These are phyloP conservation scores for Slavum lentiscoides DNA, from an alignment of 2,888 invertebrate genomes.

Conservation along the genomic window DNA sequence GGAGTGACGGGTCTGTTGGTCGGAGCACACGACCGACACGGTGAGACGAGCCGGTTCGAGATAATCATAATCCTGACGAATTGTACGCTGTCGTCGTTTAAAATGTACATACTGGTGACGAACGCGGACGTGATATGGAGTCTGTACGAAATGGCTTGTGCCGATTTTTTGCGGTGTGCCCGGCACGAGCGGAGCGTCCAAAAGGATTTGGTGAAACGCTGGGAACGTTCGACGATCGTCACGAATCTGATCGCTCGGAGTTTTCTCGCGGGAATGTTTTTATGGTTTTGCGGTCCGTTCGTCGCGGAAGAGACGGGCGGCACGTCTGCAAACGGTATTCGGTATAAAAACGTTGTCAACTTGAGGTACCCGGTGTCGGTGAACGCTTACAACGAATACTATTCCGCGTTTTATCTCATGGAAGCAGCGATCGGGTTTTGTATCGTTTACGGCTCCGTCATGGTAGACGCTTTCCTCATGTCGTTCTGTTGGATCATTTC, in stretches of 20 bases:
- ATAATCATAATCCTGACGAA: slow-evolving; percentile 2
- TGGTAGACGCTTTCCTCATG: slow-evolving; percentile 20
- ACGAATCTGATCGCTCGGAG: not conserved
- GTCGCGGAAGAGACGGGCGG: not conserved
- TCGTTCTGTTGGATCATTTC: slow-evolving; percentile 30
- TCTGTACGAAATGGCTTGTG: not conserved
- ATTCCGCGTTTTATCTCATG: not conserved
- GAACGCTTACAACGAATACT: not conserved
- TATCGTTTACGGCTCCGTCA: slow-evolving; percentile 22
- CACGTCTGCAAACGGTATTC: not conserved
- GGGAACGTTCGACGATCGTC: not conserved
- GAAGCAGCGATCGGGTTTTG: slow-evolving; percentile 5
- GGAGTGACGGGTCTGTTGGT: not conserved
- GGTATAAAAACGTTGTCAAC: not conserved
- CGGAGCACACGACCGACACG: too few species aligned
- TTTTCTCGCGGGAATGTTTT: not conserved
- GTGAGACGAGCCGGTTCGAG: not conserved
- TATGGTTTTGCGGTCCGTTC: slow-evolving; percentile 19
- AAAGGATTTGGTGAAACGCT: not conserved
- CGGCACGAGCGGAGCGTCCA: not conserved
- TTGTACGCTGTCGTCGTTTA: slow-evolving; percentile 20
- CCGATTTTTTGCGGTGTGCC: not conserved
- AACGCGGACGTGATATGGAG: not conserved
- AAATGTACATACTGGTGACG: not conserved
- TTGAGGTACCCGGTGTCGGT: not conserved